phyloP scores from a whole-genome alignment of 2,797 vertebrate species.

The Arremon aurantiirostris region DNA sequence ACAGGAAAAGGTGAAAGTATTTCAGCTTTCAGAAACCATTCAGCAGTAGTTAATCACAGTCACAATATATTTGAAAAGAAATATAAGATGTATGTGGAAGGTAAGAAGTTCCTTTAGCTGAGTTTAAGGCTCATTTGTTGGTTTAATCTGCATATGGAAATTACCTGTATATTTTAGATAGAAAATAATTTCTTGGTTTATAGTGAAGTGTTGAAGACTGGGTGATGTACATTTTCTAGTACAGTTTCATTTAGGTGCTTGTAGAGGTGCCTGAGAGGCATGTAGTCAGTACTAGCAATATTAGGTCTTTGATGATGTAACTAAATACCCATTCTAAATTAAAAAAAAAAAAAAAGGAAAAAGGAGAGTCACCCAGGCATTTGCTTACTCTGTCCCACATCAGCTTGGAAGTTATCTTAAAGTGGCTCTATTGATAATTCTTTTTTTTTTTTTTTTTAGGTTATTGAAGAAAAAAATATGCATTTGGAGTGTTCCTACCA shows the following conservation, averaged over 20 bases:
- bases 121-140: not conserved
- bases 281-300: not conserved
- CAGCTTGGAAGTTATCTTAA: not conserved
- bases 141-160: not conserved
- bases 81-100: not conserved
- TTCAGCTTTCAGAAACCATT: not conserved
- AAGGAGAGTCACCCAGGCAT: not conserved
- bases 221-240: not conserved
- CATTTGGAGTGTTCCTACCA: not conserved
- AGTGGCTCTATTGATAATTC: accelerated
- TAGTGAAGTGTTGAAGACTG: not conserved
- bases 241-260: not conserved
- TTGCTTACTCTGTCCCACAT: not conserved
- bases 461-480: not conserved
- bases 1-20: not conserved
- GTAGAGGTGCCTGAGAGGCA: not conserved
- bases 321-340: not conserved
- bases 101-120: not conserved
- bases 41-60: not conserved
- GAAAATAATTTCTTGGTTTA: not conserved
- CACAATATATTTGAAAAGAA: not conserved
- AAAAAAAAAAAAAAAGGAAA: not conserved
- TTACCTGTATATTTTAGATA: not conserved
- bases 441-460: not conserved
- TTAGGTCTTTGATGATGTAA: not conserved